Base-by-base conservation (phyloP, 2,797 vertebrate species). In the Aeoliscus strigatus region DNA sequence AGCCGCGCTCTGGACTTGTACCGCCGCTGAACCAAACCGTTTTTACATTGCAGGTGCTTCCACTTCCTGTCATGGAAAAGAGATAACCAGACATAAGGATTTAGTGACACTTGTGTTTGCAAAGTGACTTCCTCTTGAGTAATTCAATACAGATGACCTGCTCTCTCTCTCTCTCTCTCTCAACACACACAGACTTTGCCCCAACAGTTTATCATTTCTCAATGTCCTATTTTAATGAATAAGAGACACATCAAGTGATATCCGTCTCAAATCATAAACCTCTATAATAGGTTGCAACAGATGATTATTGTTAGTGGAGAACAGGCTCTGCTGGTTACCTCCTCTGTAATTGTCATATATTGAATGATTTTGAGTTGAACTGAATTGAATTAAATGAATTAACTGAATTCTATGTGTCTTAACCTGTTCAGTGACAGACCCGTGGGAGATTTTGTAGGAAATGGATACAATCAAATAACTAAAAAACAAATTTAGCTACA, bases 221-320 rank as follows among this genome's bases (percentile, higher is more conserved):
- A 82, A 82, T 86, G 86, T 85, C 84, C 80, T 65, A n/a, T 76
- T 83, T 83, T 81, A 87, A 89, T 86, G 75, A 86, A 82, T 71
- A 48, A 75, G 52, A 77, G 77, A 82, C 75, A 85, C 71, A 81
- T 84, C 69, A 81, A 84, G 71, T 85, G 76, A 80, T 52, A 75
- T 69, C 57, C 68, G 71, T 87, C 74, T 86, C 80, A 84, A 83
- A 80, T 78, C 76, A 83, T 87, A 89, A 88, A 85, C 70, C 60
- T 74, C 75, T 43, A 32, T 82, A 82, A 87, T 86, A 75, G 80
- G 74, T 75, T 58, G 54, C 78, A 84, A 80, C 73, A 75, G 60
- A 81, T 80, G 25, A 66, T 75, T 73, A 56, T 77, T 66, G 70
- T 42, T 51, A 30, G 57, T 39, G 17, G 47, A 51, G 58, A 41